Evolutionary conservation across 2,797 vertebrate species (phyloP).

Genomic region (Ceyx erithaca): DNA sequence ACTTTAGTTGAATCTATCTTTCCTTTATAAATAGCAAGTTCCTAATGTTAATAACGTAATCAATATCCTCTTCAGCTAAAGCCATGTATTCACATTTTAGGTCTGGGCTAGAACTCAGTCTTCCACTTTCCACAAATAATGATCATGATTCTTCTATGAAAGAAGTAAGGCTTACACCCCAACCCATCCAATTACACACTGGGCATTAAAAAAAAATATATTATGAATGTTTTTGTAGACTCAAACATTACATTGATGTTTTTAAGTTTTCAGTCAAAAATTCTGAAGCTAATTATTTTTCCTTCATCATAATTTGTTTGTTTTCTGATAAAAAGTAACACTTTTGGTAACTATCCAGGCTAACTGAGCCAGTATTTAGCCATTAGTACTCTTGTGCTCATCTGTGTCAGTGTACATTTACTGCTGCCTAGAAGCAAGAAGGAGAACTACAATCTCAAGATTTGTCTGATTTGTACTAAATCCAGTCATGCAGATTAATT

Average conservation of each 20-base stretch:
- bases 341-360: background rate
- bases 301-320: background rate
- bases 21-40: background rate
- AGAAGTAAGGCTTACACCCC: background rate
- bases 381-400: background rate
- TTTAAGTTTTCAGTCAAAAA: background rate
- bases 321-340: background rate
- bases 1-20: background rate
- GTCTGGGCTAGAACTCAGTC: background rate
- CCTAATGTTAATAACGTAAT: background rate
- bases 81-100: rapidly evolving
- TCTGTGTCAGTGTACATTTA: background rate
- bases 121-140: background rate
- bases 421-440: background rate
- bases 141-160: background rate
- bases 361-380: background rate
- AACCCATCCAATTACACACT: background rate
- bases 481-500: background rate
- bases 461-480: background rate
- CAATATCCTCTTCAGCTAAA: background rate
- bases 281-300: background rate
- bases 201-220: background rate
- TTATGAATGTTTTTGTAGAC: background rate
- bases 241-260: background rate
- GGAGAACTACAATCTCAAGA: background rate